These are phyloP conservation scores for Notoglanidium macrostoma DNA, from an alignment of 2,797 vertebrate species.

Conservation along the genomic window DNA sequence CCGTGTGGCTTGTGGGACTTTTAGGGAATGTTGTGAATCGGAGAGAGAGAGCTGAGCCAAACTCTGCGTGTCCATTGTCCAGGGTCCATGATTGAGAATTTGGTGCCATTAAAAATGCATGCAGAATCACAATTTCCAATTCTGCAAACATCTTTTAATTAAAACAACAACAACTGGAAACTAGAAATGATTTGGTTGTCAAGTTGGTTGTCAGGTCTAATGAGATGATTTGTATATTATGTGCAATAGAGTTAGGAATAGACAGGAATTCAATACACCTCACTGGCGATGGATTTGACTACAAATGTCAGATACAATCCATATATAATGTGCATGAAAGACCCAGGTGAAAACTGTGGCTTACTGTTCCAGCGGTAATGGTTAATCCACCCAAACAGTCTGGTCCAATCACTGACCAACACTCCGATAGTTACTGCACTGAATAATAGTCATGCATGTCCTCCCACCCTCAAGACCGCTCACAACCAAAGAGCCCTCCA, in stretches of 20 bases:
- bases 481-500: constrained; percentile 44
- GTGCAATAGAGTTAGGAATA: not conserved
- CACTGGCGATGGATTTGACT: not conserved
- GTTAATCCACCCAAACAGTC: not conserved
- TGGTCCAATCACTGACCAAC: not conserved
- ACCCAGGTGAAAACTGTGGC: not conserved
- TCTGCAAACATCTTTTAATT: not conserved
- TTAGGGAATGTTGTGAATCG: not conserved
- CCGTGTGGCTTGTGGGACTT: not conserved
- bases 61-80: not conserved
- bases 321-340: not conserved
- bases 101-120: not conserved
- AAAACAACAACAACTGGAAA: not conserved
- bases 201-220: not conserved
- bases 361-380: not conserved
- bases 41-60: not conserved
- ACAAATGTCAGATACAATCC: not conserved
- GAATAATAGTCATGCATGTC: not conserved
- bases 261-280: not conserved
- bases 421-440: not conserved
- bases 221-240: not conserved
- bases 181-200: too few relatives aligned
- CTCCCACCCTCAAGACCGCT: constrained; percentile 1
- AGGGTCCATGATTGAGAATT: too few relatives aligned
- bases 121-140: not conserved